Percentiles rank a stretch among this genome's conserved stretches.
Evolutionary conservation across 2,797 vertebrate genomes (phyloP).

Genomic region (Phrynocephalus forsythii): DNA sequence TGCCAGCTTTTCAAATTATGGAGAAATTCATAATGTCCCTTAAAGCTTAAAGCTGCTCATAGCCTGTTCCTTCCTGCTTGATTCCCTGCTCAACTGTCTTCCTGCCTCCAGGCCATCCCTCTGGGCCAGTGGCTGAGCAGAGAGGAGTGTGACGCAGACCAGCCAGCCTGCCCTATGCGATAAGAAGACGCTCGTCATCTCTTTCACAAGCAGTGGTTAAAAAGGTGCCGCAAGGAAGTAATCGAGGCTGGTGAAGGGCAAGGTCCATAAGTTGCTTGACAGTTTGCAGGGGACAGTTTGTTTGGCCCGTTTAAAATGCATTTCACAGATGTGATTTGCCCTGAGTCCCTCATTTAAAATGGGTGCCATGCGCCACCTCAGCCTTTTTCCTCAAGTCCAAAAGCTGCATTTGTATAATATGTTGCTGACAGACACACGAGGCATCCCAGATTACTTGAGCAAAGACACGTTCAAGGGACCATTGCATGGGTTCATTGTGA

Average conservation of each 20-base stretch:
- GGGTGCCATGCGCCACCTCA: not conserved
- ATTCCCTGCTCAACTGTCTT: not conserved
- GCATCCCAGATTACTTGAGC: not conserved
- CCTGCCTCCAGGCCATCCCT: not conserved
- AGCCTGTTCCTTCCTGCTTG: not conserved
- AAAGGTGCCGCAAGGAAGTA: not conserved
- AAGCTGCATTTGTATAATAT: not conserved
- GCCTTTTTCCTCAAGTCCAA: not conserved
- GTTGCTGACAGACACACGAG: not conserved
- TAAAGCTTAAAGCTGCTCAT: not conserved
- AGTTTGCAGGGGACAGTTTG: not conserved
- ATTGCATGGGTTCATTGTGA: not conserved
- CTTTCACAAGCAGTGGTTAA: not conserved
- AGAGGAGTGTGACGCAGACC: not conserved
- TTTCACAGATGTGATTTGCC: not conserved
- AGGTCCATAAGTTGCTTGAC: not conserved
- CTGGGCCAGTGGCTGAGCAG: not conserved
- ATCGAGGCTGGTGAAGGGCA: conserved; percentile 1
- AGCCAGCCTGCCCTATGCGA: not conserved
- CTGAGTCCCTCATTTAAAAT: not conserved
- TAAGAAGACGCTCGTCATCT: not conserved
- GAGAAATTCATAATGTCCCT: not conserved
- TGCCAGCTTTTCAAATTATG: not conserved
- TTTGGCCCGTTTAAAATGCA: not conserved
- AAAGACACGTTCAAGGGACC: not conserved